These are phyloP conservation scores for Luffia ferchaultella DNA, from an alignment of 2,888 invertebrate genomes.

Conservation along the genomic window DNA sequence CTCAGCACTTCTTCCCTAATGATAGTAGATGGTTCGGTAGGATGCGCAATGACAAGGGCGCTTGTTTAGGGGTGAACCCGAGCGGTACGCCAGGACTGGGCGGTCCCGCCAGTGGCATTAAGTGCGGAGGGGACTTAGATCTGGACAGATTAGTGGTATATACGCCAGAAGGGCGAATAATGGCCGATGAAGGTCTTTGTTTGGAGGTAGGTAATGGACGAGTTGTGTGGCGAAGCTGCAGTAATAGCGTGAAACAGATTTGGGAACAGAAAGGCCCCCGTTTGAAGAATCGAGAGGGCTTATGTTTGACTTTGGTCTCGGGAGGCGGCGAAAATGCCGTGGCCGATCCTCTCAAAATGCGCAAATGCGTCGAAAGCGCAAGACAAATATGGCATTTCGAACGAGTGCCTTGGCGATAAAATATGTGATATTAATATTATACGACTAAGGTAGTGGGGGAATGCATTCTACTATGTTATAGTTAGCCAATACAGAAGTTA, in stretches of 20 bases:
- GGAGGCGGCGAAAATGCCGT: conserved; percentile 23
- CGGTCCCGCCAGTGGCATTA: conserved; percentile 72
- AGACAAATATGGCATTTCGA: conserved; percentile 77
- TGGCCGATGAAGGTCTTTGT: conserved; percentile 90
- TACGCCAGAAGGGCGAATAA: conserved; percentile 73
- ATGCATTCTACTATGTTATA: not conserved
- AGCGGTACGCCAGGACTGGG: conserved; percentile 71
- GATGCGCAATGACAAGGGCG: conserved; percentile 65
- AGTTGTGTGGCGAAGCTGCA: conserved; percentile 78
- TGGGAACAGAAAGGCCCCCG: conserved; percentile 69
- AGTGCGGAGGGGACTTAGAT: conserved; percentile 67
- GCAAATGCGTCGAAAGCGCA: conserved; percentile 60
- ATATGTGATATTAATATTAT: conserved; percentile 20
- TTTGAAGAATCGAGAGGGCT: conserved; percentile 33
- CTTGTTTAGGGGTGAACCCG: conserved; percentile 44
- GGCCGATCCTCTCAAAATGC: conserved; percentile 60
- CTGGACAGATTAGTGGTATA: conserved; percentile 77
- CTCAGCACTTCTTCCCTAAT: conserved; percentile 94
- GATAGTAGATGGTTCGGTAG: conserved; percentile 89
- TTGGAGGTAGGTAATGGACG: conserved; percentile 73
- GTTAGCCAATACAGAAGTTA: not conserved
- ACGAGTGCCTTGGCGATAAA: conserved; percentile 71
- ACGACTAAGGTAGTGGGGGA: not conserved
- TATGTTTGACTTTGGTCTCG: conserved; percentile 37
- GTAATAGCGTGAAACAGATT: conserved; percentile 70